Evolutionary conservation across 1,140 invertebrate genomes (phyloP).

Genomic region (Oppia nitens): DNA sequence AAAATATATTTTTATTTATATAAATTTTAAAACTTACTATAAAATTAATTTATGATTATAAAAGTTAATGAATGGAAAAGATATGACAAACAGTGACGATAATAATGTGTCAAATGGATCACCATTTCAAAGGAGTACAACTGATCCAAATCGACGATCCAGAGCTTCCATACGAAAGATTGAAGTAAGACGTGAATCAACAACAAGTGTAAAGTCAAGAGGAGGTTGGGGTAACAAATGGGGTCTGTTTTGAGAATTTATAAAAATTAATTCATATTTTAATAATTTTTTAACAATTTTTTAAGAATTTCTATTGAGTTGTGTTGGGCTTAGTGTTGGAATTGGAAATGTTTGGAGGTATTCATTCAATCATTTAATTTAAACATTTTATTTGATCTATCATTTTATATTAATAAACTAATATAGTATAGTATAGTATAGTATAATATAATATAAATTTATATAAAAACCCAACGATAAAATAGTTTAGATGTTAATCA

Average conservation of each 20-base stretch:
- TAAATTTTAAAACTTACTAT: no score
- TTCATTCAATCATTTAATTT: background rate
- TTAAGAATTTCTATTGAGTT: constrained; percentile 26
- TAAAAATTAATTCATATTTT: no score
- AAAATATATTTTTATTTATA: no score
- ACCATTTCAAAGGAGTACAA: background rate
- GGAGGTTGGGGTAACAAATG: constrained; percentile 29
- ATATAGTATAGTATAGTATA: no score
- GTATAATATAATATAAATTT: no score
- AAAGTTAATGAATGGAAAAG: background rate
- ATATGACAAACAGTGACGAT: background rate
- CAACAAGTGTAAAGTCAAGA: constrained; percentile 16
- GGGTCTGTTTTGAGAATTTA: background rate
- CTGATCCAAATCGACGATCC: background rate
- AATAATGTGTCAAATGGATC: background rate
- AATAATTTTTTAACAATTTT: background rate
- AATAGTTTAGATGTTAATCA: no score
- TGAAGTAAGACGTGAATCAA: background rate
- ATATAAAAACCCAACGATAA: no score
- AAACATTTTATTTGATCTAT: constrained; percentile 1
- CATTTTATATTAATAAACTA: no score
- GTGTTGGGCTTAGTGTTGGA: constrained; percentile 26
- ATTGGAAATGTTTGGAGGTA: constrained; percentile 20
- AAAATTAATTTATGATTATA: no score
- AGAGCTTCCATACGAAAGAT: background rate